Base-by-base conservation (phyloP, 2,888 invertebrate species). In the Pyrochroa serraticornis region DNA sequence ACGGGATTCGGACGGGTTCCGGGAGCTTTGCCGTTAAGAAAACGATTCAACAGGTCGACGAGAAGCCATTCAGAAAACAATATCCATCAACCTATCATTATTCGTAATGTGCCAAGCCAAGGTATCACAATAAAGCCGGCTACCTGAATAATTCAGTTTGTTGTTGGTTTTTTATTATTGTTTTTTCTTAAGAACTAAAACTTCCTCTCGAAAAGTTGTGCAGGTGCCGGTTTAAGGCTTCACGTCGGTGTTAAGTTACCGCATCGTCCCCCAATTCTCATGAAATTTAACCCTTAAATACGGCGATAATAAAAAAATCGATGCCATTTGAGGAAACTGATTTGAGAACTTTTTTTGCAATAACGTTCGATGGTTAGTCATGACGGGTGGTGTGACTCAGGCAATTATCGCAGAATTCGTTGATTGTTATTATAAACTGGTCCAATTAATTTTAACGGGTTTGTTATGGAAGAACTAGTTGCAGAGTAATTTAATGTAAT, bases 11-110 rank as follows among this genome's bases (percentile, higher is more conserved):
- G 22, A 2, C 42, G 57, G 61, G 42, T 61, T 58, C 35, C 39
- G 37, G 36, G 42, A 34, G 52, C 44, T 47, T 52, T 53, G 5
- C 22, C 22, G 2, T 2, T 5, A 22, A 22, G 22, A 22, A 22
- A 5, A 22, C 22, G 22, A 64, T 66, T 64, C 66, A 67, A 68
- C 67, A 66, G 65, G 69, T 68, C 62, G 66, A 64, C 58, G 60
- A 57, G 57, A 55, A 64, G 63, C 58, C 58, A 54, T 59, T 55
- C 56, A 52, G 63, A 56, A 65, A 56, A 65, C 64, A 63, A 59
- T 60, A 62, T 64, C 45, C 58, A 57, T 36, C 45, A 58, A 53
- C 53, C 53, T 56, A 56, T 56, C 41, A 56, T 56, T 56, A 50
- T 50, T 43, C 35, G 49, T 56, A 56, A 56, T 56, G 56, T 56